Conservation (phyloP, 2,113 vertebrate genomes). For the Coregonus clupeaformis region DNA sequence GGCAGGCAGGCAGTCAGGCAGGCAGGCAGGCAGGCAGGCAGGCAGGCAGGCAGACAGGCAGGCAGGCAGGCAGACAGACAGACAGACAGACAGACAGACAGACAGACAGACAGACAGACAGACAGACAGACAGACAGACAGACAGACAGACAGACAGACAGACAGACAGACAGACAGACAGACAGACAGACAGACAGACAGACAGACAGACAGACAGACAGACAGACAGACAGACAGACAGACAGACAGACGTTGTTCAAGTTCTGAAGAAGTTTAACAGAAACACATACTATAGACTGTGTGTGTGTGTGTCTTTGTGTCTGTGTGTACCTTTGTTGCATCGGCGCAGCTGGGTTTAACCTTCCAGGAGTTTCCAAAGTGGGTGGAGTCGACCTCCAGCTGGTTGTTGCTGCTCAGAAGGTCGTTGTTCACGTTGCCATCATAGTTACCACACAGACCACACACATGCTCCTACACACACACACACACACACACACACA, state of each 20-base stretch:
- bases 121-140: no score
- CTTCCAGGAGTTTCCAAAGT: conserved; percentile 98
- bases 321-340: conserved; percentile 82
- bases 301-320: no score
- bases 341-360: conserved; percentile 85
- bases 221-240: not conserved
- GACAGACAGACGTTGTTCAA: not conserved
- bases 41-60: no score
- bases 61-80: no score
- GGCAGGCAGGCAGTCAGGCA: no score
- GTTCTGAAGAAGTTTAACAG: no score
- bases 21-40: no score
- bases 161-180: conserved; percentile 23
- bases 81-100: no score
- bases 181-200: no score
- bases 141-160: no score
- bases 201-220: conserved; percentile 3
- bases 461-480: conserved; percentile 83
- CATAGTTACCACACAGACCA: conserved; percentile 95
- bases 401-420: conserved; percentile 89
- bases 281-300: no score
- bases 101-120: no score
- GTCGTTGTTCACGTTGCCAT: conserved; percentile 93
- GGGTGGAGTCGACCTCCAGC: conserved; percentile 83
- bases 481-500: not conserved